Conservation (phyloP, 2,888 invertebrate genomes). For the Dryobotodes eremita region DNA sequence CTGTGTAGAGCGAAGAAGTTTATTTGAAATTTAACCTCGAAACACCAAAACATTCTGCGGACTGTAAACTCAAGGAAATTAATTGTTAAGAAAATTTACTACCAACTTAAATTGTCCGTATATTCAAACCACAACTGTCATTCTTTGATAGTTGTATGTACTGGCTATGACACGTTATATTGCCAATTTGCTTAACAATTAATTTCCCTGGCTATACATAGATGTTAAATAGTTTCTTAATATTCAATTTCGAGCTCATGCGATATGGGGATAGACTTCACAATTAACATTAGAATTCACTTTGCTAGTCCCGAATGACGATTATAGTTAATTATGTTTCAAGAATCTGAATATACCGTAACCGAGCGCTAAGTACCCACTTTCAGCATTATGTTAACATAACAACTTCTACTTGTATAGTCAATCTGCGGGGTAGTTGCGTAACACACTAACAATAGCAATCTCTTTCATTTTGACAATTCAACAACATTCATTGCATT, state of each 20-base stretch:
- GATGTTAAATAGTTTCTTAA: neutral
- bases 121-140: neutral
- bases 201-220: neutral
- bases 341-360: slow-evolving; percentile 6
- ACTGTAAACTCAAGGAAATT: neutral
- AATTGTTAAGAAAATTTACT: neutral
- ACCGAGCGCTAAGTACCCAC: neutral
- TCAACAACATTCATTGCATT: too few species aligned
- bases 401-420: neutral
- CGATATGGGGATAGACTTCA: neutral
- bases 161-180: neutral
- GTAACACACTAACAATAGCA: too few species aligned
- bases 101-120: neutral
- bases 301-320: neutral
- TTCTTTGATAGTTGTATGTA: neutral
- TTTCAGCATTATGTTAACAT: neutral
- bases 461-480: too few species aligned
- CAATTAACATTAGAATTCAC: slow-evolving; percentile 7
- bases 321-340: neutral
- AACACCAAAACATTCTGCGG: neutral
- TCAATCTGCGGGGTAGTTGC: too few species aligned
- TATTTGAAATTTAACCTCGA: neutral
- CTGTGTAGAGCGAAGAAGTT: neutral
- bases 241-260: neutral
- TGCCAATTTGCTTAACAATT: neutral